Percentiles rank a stretch among this genome's conserved stretches.
These are phyloP conservation scores for Mus pahari DNA, from an alignment of 2,113 vertebrate genomes.

Conservation along the genomic window DNA sequence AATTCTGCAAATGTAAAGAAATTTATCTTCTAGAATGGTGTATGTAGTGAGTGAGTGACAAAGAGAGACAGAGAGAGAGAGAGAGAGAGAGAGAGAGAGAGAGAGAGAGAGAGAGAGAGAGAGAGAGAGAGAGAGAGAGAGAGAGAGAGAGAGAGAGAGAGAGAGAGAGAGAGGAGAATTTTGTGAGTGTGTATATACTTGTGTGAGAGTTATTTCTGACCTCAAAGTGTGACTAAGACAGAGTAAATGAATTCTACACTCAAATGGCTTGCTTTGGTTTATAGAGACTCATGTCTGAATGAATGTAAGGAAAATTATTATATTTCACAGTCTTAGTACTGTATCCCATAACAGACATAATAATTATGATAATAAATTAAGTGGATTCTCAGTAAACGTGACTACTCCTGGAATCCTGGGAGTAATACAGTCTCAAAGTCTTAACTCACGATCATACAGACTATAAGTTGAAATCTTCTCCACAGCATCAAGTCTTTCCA, in stretches of 20 bases:
- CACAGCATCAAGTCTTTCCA: not conserved
- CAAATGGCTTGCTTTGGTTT: not conserved
- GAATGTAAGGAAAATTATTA: not conserved
- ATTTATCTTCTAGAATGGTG: not conserved
- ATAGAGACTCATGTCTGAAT: not conserved
- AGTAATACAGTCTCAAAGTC: not conserved
- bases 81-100: too few species aligned
- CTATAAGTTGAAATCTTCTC: not conserved
- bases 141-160: not conserved
- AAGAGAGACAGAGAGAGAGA: fast-evolving
- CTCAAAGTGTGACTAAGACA: not conserved
- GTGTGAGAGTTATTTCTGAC: not conserved
- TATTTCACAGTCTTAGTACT: not conserved
- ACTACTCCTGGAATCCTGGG: not conserved
- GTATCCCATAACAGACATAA: not conserved
- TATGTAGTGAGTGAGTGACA: too few species aligned
- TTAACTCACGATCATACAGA: not conserved
- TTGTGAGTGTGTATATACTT: not conserved
- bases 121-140: not conserved
- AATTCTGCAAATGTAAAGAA: conserved; percentile 22
- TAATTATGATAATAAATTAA: not conserved
- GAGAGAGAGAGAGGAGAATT: not conserved
- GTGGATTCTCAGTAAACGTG: not conserved
- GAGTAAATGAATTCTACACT: not conserved
- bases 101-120: not conserved